Percentiles rank a stretch among this genome's conserved stretches.
Evolutionary conservation across 2,113 vertebrate genomes (phyloP).

Genomic region (Macrotus californicus): DNA sequence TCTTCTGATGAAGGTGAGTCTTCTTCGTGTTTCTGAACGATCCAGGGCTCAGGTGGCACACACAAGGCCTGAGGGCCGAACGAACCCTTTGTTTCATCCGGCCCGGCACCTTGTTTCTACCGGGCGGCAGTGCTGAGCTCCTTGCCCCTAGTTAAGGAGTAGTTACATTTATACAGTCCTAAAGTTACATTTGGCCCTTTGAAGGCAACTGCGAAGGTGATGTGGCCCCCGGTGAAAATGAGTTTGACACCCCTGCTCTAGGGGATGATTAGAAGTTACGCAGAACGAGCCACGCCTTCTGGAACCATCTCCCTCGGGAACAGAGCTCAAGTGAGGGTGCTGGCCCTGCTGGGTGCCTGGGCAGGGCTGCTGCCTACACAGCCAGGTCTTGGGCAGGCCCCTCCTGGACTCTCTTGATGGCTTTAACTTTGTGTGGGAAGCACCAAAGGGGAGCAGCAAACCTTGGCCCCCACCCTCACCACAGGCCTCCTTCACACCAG

Average conservation of each 20-base stretch:
- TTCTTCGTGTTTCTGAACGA: not conserved
- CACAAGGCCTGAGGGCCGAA: too few species aligned
- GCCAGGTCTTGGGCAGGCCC: not conserved
- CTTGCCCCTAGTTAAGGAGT: too few species aligned
- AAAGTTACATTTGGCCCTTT: too few species aligned
- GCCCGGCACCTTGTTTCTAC: too few species aligned
- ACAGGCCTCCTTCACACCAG: fast-evolving
- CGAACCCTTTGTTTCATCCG: too few species aligned
- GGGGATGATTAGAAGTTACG: not conserved
- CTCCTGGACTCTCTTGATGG: fast-evolving
- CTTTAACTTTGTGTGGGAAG: not conserved
- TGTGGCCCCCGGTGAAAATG: too few species aligned
- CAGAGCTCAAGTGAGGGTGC: not conserved
- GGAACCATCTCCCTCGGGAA: not conserved
- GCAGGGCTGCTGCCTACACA: fast-evolving
- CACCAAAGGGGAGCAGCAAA: not conserved
- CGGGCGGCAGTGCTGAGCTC: too few species aligned
- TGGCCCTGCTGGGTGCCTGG: not conserved
- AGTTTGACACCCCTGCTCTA: too few species aligned
- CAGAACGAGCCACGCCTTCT: not conserved
- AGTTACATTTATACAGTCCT: too few species aligned
- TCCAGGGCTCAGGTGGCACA: too few species aligned
- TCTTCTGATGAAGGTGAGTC: slow-evolving; percentile 90
- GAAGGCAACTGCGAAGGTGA: too few species aligned
- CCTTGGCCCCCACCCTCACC: not conserved